Evolutionary conservation across 92 coral and sea anemone species (phyloP).

Genomic region (Epizoanthus scotinus): DNA sequence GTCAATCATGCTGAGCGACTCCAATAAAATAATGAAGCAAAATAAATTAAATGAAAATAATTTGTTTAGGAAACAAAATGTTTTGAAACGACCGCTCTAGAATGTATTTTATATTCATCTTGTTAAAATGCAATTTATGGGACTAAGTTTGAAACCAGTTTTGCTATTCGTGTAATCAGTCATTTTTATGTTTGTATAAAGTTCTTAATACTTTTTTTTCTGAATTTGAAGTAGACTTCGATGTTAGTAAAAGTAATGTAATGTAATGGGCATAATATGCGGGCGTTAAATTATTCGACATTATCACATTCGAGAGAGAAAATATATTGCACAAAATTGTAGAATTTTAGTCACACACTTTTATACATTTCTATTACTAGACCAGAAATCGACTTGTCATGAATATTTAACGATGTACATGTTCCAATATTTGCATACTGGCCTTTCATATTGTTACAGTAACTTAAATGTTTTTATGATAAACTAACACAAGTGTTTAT

Average conservation of each 20-base stretch:
- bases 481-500: not conserved
- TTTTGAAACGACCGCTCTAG: not conserved
- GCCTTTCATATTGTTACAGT: slow-evolving; percentile 15
- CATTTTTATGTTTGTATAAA: slow-evolving; percentile 15
- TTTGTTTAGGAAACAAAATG: not conserved
- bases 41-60: not conserved
- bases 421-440: slow-evolving; percentile 58
- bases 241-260: not conserved
- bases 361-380: not conserved
- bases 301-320: too few species aligned
- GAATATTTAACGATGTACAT: slow-evolving; percentile 60
- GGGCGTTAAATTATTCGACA: too few species aligned
- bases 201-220: slow-evolving; percentile 7
- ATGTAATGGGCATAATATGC: not conserved
- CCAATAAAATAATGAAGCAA: not conserved
- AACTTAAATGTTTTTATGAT: not conserved
- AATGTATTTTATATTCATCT: not conserved
- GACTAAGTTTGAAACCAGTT: not conserved
- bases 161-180: not conserved
- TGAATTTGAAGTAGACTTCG: not conserved
- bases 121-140: not conserved
- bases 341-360: not conserved
- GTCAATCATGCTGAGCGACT: slow-evolving; percentile 3
- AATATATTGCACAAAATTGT: not conserved
- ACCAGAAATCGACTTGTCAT: slow-evolving; percentile 27